Conservation (phyloP, 2,797 vertebrate species). For the Gouania willdenowi region DNA sequence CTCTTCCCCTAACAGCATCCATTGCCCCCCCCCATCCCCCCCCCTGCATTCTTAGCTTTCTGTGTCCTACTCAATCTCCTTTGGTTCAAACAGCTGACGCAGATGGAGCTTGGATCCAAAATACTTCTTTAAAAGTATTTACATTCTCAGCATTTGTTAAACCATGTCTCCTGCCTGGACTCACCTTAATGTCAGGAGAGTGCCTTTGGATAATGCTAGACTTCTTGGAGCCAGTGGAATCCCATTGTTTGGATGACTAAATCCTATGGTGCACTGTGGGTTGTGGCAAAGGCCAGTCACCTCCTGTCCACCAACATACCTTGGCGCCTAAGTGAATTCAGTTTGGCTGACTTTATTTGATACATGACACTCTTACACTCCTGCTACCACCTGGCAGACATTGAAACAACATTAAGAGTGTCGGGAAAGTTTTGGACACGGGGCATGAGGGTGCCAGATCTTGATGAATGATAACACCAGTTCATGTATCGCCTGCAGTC, state of each 20-base stretch:
- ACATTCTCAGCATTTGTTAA: constrained; percentile 25
- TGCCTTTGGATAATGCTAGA: constrained; percentile 29
- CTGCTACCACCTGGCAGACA: constrained; percentile 35
- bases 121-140: constrained; percentile 34
- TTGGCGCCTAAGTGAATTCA: constrained; percentile 29
- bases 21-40: neutral
- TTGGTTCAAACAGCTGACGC: constrained; percentile 12
- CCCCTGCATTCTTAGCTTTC: constrained; percentile 16
- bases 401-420: constrained; percentile 35
- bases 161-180: constrained; percentile 7
- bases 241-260: constrained; percentile 40
- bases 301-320: constrained; percentile 39
- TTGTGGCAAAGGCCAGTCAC: constrained; percentile 30
- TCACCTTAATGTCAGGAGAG: constrained; percentile 11
- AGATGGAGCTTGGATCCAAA: constrained; percentile 24
- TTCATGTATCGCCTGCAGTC: constrained; percentile 5
- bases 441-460: constrained; percentile 2
- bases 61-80: constrained; percentile 18
- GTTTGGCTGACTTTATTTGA: constrained; percentile 35
- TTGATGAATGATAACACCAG: constrained; percentile 31
- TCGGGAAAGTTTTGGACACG: constrained; percentile 27
- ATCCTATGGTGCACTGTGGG: constrained; percentile 8
- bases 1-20: constrained; percentile 20
- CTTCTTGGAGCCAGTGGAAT: constrained; percentile 37
- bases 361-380: constrained; percentile 46